Evolutionary conservation across 2,113 vertebrate genomes (phyloP), one percentile per base, ranked within the genome.

Genomic region (Coptodon bakossiorum): DNA sequence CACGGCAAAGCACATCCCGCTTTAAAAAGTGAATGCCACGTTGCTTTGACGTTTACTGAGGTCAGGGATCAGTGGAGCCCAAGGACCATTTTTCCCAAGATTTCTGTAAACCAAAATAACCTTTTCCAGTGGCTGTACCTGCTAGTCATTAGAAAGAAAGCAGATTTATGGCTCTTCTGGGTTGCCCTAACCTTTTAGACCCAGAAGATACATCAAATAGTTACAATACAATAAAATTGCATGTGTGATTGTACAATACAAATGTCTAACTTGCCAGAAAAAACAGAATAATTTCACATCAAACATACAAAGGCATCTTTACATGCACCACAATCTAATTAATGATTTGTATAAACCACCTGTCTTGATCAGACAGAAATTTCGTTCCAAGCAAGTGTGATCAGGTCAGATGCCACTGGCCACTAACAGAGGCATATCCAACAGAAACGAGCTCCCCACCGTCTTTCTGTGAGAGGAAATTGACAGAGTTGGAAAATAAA

Each of bases 311-410:
- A 66, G 31, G 10, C 1, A 0, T 38, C 61, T 38, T 66, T 38
- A n/a, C 10, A 66, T n/a, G 50, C 50, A 52, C 2, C 50, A 9
- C 31, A 36, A 7, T n/a, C 31, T 66, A n/a, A n/a, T 66, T 66
- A 66, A 38, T 66, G 34, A 66, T 38, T 22, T 38, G 17, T 38
- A 38, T 38, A 38, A 66, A 66, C 34, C 19, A 66, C 34, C 61
- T 36, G 61, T 1, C 17, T 36, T 63, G 36, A 66, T 66, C 17
- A 66, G 61, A 66, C 10, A 12, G 10, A n/a, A 38, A 66, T 1
- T n/a, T 38, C 0, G 0, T 12, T 63, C 9, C 29, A 34, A 61
- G 19, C 16, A 3, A 66, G 6, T n/a, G 0, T 12, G 61, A n/a
- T 36, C 31, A 36, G 31, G 31, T 61, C 59, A 61, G 0, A 68